A percentile compares a stretch with the other conserved stretches of the same genome.
Evolutionary conservation across 2,888 invertebrate species (phyloP).

Genomic region (Agrochola macilenta): DNA sequence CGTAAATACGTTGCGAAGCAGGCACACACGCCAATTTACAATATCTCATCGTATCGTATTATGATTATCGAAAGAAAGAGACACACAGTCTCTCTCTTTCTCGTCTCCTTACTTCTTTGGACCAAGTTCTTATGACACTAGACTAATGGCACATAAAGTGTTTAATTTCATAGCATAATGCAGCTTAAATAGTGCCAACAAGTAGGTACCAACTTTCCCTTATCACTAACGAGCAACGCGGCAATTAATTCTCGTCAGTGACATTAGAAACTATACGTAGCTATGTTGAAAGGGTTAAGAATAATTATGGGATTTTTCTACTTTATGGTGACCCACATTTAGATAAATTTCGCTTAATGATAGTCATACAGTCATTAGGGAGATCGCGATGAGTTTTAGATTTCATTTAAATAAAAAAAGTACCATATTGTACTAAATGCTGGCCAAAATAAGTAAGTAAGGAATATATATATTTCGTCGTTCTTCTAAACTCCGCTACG

Average conservation of each 20-base stretch:
- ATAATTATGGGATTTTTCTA: conserved; percentile 19
- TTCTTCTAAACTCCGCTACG: neutral
- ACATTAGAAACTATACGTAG: conserved; percentile 17
- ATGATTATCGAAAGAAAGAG: neutral
- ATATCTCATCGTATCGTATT: neutral
- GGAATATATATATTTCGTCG: neutral
- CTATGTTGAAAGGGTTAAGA: conserved; percentile 18
- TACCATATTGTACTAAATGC: neutral
- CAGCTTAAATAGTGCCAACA: conserved; percentile 9
- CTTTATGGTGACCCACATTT: conserved; percentile 3
- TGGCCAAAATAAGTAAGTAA: neutral
- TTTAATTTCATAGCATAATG: conserved; percentile 19
- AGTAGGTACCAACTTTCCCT: conserved; percentile 17
- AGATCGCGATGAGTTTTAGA: neutral
- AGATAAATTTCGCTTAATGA: conserved; percentile 16
- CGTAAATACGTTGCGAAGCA: neutral
- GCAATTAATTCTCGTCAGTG: conserved; percentile 37
- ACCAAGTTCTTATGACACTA: neutral
- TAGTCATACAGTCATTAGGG: conserved; percentile 30
- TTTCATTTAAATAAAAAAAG: neutral
- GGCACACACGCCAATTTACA: too few species aligned
- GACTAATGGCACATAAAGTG: neutral
- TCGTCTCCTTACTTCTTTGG: neutral
- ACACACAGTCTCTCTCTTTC: too few species aligned
- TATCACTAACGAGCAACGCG: conserved; percentile 35